Evolutionary conservation across 1,140 invertebrate species (phyloP).

Genomic region (Heliconius melpomene): DNA sequence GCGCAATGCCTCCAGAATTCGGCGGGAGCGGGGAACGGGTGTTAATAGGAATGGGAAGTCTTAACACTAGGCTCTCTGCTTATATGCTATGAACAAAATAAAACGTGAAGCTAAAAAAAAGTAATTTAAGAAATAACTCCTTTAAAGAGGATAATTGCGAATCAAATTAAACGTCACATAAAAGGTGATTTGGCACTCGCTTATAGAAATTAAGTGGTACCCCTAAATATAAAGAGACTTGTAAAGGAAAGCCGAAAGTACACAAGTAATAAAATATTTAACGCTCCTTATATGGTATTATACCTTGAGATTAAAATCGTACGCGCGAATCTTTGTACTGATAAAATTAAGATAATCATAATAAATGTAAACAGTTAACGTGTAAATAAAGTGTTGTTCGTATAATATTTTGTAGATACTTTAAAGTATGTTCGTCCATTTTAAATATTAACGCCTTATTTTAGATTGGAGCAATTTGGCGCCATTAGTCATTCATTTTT

Average conservation of each 20-base stretch:
- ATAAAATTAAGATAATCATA: not conserved
- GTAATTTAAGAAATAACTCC: not conserved
- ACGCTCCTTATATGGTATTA: not conserved
- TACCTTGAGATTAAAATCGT: slow-evolving; percentile 5
- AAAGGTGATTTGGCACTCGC: slow-evolving; percentile 9
- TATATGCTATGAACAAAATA: too few relatives aligned
- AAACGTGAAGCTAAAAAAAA: not conserved
- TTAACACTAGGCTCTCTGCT: too few relatives aligned
- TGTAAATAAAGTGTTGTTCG: not conserved
- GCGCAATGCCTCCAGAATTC: too few relatives aligned
- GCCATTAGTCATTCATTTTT: too few relatives aligned
- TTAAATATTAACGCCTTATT: too few relatives aligned
- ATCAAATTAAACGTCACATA: slow-evolving; percentile 7
- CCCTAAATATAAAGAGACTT: slow-evolving; percentile 1
- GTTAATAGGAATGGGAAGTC: too few relatives aligned
- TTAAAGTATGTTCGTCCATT: too few relatives aligned
- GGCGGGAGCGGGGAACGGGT: too few relatives aligned
- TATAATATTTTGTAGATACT: not conserved
- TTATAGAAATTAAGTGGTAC: not conserved
- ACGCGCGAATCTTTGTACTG: not conserved
- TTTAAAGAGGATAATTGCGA: not conserved
- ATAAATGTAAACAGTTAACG: slow-evolving; percentile 2
- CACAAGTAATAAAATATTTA: slow-evolving; percentile 18
- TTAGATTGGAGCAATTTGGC: too few relatives aligned
- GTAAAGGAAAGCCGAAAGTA: slow-evolving; percentile 18